phyloP scores from a whole-genome alignment of 2,888 invertebrate species.

The Steinernema hermaphroditum region DNA sequence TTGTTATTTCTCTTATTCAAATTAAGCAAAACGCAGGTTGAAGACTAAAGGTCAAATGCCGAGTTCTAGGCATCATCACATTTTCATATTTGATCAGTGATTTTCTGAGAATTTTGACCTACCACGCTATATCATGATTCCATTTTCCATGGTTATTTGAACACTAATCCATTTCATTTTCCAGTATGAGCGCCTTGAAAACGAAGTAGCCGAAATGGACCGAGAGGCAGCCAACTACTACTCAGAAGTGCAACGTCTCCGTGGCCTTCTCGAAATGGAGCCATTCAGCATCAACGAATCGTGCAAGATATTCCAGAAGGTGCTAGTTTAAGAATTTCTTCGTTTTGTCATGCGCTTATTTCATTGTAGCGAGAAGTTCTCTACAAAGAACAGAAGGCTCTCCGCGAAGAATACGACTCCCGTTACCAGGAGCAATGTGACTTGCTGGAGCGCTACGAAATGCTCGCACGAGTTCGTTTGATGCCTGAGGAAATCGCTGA shows the following conservation, averaged over 20 bases:
- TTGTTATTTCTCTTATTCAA: too few species aligned
- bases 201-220: not conserved
- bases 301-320: slow-evolving; percentile 4
- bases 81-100: too few species aligned
- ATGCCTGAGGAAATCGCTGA: not conserved
- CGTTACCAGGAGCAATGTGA: not conserved
- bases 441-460: not conserved
- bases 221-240: not conserved
- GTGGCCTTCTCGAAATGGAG: slow-evolving; percentile 12
- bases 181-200: slow-evolving; percentile 12
- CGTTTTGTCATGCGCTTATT: not conserved
- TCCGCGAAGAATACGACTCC: not conserved
- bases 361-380: not conserved
- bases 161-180: not conserved
- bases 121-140: not conserved
- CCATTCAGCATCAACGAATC: not conserved
- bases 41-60: too few species aligned
- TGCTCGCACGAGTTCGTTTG: not conserved
- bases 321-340: not conserved
- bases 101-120: not conserved
- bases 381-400: not conserved
- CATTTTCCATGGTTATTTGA: not conserved
- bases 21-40: too few species aligned
- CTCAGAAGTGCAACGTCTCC: slow-evolving; percentile 21
- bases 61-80: too few species aligned